Evolutionary conservation across 1,140 invertebrate species (phyloP).

Genomic region (Arctopsyche grandis): DNA sequence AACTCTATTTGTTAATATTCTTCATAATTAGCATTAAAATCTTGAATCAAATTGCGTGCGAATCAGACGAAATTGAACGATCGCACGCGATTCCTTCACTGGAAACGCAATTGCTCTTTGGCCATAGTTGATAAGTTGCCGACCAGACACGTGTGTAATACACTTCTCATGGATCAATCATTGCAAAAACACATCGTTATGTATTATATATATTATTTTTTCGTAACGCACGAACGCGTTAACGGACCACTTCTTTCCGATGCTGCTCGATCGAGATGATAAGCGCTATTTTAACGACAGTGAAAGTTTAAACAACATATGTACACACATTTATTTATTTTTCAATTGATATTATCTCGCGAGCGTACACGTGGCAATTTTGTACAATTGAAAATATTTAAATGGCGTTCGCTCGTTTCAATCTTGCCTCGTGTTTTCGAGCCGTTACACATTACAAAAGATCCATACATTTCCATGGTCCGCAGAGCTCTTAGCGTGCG

Average conservation of each 20-base stretch:
- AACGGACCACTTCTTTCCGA: neutral
- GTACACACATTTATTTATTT: neutral
- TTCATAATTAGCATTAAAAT: slow-evolving; percentile 17
- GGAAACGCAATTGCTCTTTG: slow-evolving; percentile 3
- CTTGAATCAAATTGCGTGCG: slow-evolving; percentile 36
- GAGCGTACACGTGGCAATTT: too few species aligned
- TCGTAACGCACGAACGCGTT: neutral
- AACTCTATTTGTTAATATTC: neutral
- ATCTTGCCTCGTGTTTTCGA: neutral
- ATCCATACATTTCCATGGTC: neutral
- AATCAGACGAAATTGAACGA: slow-evolving; percentile 21
- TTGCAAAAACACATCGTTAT: neutral
- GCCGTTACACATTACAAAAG: neutral
- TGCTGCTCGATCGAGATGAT: neutral
- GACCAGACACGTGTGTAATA: neutral
- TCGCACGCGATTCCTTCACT: slow-evolving; percentile 29
- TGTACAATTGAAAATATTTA: too few species aligned
- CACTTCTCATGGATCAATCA: slow-evolving; percentile 6
- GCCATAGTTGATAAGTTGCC: slow-evolving; percentile 11
- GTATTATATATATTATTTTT: neutral
- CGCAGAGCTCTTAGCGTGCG: neutral
- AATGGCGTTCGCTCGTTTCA: too few species aligned
- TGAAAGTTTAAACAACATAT: neutral
- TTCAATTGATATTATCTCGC: neutral
- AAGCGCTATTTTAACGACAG: neutral